Evolutionary conservation across 2,113 vertebrate genomes (phyloP), one percentile per base, ranked within the genome.

Genomic region (Carassius gibelio): DNA sequence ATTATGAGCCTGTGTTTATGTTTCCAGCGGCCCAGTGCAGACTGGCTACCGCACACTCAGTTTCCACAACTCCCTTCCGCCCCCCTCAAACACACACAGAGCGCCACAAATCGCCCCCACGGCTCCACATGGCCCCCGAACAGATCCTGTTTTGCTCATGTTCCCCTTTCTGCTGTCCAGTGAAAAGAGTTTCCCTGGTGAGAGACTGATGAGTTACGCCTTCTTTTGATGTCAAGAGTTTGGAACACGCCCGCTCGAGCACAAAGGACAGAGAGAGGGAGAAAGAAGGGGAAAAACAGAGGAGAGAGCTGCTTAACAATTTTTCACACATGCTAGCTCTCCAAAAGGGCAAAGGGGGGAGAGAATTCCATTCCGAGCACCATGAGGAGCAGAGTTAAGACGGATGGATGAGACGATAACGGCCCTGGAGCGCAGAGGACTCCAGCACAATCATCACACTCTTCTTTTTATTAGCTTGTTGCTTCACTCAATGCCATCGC

Each of bases 141-240:
- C 74, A n/a, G 72, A 82, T 75, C 87, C 82, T 45, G 50, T 91
- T 86, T 88, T 75, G 52, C 69, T 61, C 91, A 87, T 92, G 92
- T 91, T 88, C 87, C 90, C 91, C 89, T 91, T 92, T 11, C 92
- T 92, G 90, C 87, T 61, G 76, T 3, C 64, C 4, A n/a, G 84
- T 92, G 91, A 94, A 93, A 93, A 84, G 90, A 84, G 89, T 90
- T 89, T 89, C 88, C 89, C 87, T 83, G 91, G 92, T 92, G 92
- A 93, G 90, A 92, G 93, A 93, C 92, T 94, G 93, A 92, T 94
- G 93, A 94, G 94, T 94, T 92, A 91, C 89, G 89, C 85, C 82
- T 90, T 91, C 87, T 92, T 94, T 94, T 95, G 93, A 94, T 94
- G 93, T 93, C 91, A 92, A 94, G 91, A 92, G 91, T 93, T 93